A percentile compares a stretch with the other conserved stretches of the same genome.
These are phyloP conservation scores for Pachyrhynchus sulphureomaculatus DNA, from an alignment of 1,140 invertebrate genomes.

Conservation along the genomic window DNA sequence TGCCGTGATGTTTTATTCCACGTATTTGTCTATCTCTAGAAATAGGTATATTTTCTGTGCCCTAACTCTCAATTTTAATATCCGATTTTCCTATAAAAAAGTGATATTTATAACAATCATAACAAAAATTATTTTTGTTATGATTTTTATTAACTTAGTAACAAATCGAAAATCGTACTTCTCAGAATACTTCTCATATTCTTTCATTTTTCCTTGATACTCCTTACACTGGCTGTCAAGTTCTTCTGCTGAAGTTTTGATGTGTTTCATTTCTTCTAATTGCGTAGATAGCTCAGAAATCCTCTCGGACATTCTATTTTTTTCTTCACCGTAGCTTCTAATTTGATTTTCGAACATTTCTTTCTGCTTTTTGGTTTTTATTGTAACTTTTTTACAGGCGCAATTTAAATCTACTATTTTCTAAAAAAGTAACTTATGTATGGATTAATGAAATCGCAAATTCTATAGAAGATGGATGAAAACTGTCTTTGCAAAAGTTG, in stretches of 20 bases:
- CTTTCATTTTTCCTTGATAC: conserved; percentile 10
- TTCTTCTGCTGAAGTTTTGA: not conserved
- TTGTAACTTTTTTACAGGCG: conserved; percentile 23
- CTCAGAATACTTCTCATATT: conserved; percentile 20
- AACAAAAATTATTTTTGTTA: no score
- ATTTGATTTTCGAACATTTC: conserved; percentile 13
- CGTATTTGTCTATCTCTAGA: no score
- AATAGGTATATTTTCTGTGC: no score
- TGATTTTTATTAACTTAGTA: no score
- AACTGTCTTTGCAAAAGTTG: no score
- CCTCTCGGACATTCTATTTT: conserved; percentile 12
- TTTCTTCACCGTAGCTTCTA: conserved; percentile 14
- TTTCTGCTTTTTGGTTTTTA: conserved; percentile 28
- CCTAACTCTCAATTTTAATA: not conserved
- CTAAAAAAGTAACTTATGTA: conserved; percentile 23
- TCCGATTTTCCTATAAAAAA: not conserved
- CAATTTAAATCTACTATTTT: conserved; percentile 25
- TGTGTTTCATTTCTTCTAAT: conserved; percentile 3
- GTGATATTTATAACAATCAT: no score
- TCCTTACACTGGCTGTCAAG: conserved; percentile 8
- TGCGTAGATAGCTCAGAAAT: conserved; percentile 15
- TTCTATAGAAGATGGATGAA: no score
- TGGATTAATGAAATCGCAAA: no score
- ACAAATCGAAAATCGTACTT: conserved; percentile 1
- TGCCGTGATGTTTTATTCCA: no score